These are phyloP conservation scores for Stictocephala bisonia DNA, from an alignment of 2,888 invertebrate species.

Conservation along the genomic window DNA sequence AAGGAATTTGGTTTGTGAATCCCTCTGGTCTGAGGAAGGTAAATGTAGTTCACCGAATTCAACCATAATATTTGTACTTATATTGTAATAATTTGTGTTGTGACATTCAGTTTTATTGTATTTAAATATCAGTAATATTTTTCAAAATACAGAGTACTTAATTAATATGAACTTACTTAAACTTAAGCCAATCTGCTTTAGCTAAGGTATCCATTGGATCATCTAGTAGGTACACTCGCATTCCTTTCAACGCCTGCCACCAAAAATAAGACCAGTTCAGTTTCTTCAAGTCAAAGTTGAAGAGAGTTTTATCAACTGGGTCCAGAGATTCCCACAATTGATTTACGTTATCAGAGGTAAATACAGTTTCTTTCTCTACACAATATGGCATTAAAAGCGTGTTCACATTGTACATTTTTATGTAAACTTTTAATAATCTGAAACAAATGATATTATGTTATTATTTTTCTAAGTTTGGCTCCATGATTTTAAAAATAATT, in stretches of 20 bases:
- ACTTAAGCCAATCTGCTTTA: too few relatives aligned
- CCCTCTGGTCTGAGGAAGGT: too few relatives aligned
- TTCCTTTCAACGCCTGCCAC: conserved; percentile 34
- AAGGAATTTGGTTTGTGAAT: too few relatives aligned
- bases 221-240: conserved; percentile 49
- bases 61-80: too few relatives aligned
- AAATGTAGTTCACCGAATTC: too few relatives aligned
- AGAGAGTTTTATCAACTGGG: conserved; percentile 43
- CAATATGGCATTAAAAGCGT: conserved; percentile 25
- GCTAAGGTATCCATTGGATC: conserved; percentile 42
- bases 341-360: conserved; percentile 46
- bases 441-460: conserved; percentile 34
- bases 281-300: conserved; percentile 2
- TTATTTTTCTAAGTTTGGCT: too few relatives aligned
- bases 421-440: conserved; percentile 49
- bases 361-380: conserved; percentile 37
- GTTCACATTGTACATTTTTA: conserved; percentile 44
- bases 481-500: too few relatives aligned
- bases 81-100: too few relatives aligned
- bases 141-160: too few relatives aligned
- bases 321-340: conserved; percentile 44
- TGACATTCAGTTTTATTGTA: too few relatives aligned
- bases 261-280: conserved; percentile 45
- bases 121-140: too few relatives aligned
- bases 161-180: too few relatives aligned